phyloP scores from a whole-genome alignment of 2,797 vertebrate genomes.

The Takifugu rubripes region DNA sequence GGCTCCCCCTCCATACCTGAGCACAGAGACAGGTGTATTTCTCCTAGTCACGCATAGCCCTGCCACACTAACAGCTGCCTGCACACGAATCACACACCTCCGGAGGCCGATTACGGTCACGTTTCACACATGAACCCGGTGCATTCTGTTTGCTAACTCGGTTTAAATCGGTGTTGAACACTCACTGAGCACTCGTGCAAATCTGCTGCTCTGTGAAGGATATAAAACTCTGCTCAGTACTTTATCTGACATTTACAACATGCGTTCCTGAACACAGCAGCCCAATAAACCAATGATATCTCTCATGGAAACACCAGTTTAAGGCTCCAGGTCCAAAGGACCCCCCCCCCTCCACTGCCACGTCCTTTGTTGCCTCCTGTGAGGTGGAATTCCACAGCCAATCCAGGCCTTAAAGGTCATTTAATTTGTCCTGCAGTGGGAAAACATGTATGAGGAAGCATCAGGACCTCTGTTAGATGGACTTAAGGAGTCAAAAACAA shows the following conservation, averaged over 20 bases:
- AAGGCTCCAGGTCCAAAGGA: constrained; percentile 21
- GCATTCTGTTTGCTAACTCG: background rate
- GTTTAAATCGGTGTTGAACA: background rate
- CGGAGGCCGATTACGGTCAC: constrained; percentile 5
- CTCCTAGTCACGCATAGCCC: constrained; percentile 81
- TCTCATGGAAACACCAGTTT: constrained; percentile 20
- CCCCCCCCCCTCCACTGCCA: background rate
- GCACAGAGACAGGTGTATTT: constrained; percentile 89
- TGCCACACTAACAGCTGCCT: constrained; percentile 71
- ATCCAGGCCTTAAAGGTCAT: constrained; percentile 38
- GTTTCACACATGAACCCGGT: background rate
- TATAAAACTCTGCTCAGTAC: background rate
- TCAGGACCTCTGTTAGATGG: constrained; percentile 11
- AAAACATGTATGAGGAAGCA: constrained; percentile 49
- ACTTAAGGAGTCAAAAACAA: too few species aligned
- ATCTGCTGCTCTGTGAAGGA: constrained; percentile 1
- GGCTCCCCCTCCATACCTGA: constrained; percentile 80
- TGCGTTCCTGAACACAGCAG: constrained; percentile 22
- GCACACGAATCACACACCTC: constrained; percentile 41
- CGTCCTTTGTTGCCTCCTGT: constrained; percentile 1
- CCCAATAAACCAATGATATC: constrained; percentile 16
- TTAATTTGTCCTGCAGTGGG: constrained; percentile 30
- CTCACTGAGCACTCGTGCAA: background rate
- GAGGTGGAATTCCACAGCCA: constrained; percentile 14
- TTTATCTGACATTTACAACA: constrained; percentile 14